Base-by-base conservation (phyloP, 1,140 invertebrate genomes). In the Apis laboriosa region DNA sequence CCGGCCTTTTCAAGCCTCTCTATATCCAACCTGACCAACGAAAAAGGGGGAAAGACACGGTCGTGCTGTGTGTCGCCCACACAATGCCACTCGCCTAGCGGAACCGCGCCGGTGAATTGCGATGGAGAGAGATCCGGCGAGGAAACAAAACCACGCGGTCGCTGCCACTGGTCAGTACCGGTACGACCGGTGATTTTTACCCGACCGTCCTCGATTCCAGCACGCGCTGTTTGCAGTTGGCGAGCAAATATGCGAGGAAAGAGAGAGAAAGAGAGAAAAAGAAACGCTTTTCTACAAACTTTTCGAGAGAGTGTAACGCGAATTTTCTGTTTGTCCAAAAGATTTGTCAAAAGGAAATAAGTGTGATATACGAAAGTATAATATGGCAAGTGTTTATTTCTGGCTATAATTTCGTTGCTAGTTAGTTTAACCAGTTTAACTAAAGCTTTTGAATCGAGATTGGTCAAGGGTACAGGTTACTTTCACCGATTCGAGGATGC, bases 401-500 rank as follows among this genome's bases (percentile, higher is more conserved):
- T 58, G 13, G n/a, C 19, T 56, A 49, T 55, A 72, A 79, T 71
- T 63, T 63, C 56, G 55, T 79, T 71, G 61, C 4, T n/a, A n/a
- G n/a, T n/a, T n/a, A 2, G 28, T 28, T 2, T 1, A 28, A 2
- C 77, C 56, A 78, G 66, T 78, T 78, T 70, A 60, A n/a, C 76
- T 51, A 24, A 51, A 3, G 43, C 61, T 4, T n/a, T 13, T 7
- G 75, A 70, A 67, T 60, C 66, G 63, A 49, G 64, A 13, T 28
- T 60, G 66, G 66, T 67, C 64, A 70, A 78, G 77, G 66, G 34
- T 77, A 77, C 75, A 17, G 75, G 55, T 77, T 24, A 78, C 77
- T 78, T 78, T 78, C 77, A 70, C 77, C 60, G 77, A 78, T 78
- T 53, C 53, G 55, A 77, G 53, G 76, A 77, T 77, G 64, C 17